phyloP scores from a whole-genome alignment of 2,797 vertebrate genomes.

The Aythya fuligula region DNA sequence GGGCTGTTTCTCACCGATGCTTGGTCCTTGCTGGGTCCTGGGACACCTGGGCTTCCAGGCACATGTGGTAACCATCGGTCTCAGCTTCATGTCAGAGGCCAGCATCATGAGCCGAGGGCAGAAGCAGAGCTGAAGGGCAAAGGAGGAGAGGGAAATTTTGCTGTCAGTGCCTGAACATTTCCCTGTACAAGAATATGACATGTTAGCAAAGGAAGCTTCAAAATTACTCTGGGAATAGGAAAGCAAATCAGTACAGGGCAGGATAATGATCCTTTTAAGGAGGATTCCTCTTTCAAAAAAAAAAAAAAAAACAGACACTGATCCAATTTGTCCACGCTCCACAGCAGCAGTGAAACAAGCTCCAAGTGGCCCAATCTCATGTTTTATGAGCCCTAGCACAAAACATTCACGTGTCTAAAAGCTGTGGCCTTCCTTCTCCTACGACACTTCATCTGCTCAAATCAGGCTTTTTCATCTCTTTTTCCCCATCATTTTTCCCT shows the following conservation, averaged over 20 bases:
- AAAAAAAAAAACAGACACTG: not conserved
- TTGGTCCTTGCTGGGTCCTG: not conserved
- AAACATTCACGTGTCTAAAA: not conserved
- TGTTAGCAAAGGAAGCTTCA: not conserved
- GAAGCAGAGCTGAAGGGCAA: not conserved
- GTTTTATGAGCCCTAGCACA: not conserved
- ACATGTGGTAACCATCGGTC: not conserved
- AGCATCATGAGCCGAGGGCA: not conserved
- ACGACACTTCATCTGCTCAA: not conserved
- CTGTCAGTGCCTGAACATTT: not conserved
- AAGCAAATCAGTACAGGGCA: not conserved
- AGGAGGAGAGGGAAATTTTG: not conserved
- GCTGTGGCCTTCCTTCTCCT: not conserved
- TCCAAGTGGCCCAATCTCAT: not conserved
- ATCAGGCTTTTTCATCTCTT: not conserved
- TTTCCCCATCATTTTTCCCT: not conserved
- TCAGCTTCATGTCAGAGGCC: not conserved
- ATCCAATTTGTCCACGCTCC: not conserved
- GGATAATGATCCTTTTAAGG: conserved; percentile 6
- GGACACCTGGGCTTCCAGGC: not conserved
- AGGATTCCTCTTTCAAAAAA: not conserved
- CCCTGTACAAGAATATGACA: not conserved
- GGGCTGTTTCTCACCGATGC: not conserved
- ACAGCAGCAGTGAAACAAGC: not conserved
- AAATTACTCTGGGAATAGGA: conserved; percentile 3